phyloP scores from a whole-genome alignment of 2,113 vertebrate species.

The Eleginops maclovinus region DNA sequence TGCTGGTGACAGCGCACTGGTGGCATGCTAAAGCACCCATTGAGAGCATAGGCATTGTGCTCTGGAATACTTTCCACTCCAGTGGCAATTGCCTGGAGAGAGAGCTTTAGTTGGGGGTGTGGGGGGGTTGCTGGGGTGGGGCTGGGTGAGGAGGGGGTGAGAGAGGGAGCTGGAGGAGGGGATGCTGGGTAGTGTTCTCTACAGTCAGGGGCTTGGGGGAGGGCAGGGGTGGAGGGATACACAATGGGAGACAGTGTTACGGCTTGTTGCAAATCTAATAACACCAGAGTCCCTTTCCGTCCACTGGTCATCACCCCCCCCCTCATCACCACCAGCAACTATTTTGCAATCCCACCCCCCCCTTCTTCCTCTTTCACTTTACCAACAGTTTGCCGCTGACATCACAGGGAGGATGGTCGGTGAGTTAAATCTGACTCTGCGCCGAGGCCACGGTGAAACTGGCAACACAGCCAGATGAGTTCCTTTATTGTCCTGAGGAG shows the following conservation, averaged over 20 bases:
- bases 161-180: constrained; percentile 35
- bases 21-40: constrained; percentile 88
- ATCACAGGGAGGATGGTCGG: constrained; percentile 7
- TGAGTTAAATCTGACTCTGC: constrained; percentile 25
- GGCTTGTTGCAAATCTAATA: constrained; percentile 85
- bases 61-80: constrained; percentile 88
- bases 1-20: constrained; percentile 88
- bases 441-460: constrained; percentile 6
- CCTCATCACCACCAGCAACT: constrained; percentile 31
- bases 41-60: constrained; percentile 86
- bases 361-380: constrained; percentile 48
- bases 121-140: constrained; percentile 39
- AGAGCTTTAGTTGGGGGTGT: constrained; percentile 78
- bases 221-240: constrained; percentile 65
- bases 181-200: constrained; percentile 63
- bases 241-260: constrained; percentile 85
- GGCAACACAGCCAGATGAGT: constrained; percentile 57
- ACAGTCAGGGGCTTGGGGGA: constrained; percentile 65
- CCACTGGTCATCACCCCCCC: constrained; percentile 53
- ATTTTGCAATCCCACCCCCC: constrained; percentile 40
- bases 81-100: constrained; percentile 88
- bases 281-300: constrained; percentile 73
- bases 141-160: constrained; percentile 51
- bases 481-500: constrained; percentile 40
- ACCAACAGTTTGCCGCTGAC: constrained; percentile 54